These are phyloP conservation scores for Hermaeophaga mercurialis DNA, from an alignment of 2,888 invertebrate species.

Conservation along the genomic window DNA sequence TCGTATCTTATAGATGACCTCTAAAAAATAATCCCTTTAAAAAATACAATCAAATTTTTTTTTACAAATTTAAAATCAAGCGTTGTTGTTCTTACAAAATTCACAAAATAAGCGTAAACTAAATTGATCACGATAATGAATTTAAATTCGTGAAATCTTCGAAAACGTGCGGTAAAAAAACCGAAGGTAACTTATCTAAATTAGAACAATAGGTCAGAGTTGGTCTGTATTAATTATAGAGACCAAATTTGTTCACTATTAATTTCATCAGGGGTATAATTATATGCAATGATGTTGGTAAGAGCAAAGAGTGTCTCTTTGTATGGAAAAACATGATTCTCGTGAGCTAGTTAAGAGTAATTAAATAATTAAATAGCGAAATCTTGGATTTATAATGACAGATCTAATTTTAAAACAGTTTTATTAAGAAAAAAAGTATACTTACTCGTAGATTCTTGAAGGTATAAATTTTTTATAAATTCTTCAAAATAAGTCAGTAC, in stretches of 20 bases:
- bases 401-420: background rate
- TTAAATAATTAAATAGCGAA: slow-evolving; percentile 33
- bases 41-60: too few species aligned
- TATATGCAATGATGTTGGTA: background rate
- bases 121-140: slow-evolving; percentile 10
- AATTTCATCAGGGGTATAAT: slow-evolving; percentile 26
- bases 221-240: slow-evolving; percentile 15
- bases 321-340: slow-evolving; percentile 30
- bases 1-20: too few species aligned
- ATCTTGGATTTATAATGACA: background rate
- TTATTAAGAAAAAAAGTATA: too few species aligned
- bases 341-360: slow-evolving; percentile 32
- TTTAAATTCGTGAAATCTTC: slow-evolving; percentile 2
- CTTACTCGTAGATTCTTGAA: too few species aligned
- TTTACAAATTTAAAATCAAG: too few species aligned
- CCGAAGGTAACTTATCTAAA: slow-evolving; percentile 8
- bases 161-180: slow-evolving; percentile 5
- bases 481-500: too few species aligned
- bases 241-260: slow-evolving; percentile 26
- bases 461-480: too few species aligned
- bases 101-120: too few species aligned
- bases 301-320: slow-evolving; percentile 23
- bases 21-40: too few species aligned
- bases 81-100: too few species aligned
- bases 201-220: slow-evolving; percentile 27